Evolutionary conservation across 1,140 invertebrate genomes (phyloP).

Genomic region (Hydropsyche tenuis): DNA sequence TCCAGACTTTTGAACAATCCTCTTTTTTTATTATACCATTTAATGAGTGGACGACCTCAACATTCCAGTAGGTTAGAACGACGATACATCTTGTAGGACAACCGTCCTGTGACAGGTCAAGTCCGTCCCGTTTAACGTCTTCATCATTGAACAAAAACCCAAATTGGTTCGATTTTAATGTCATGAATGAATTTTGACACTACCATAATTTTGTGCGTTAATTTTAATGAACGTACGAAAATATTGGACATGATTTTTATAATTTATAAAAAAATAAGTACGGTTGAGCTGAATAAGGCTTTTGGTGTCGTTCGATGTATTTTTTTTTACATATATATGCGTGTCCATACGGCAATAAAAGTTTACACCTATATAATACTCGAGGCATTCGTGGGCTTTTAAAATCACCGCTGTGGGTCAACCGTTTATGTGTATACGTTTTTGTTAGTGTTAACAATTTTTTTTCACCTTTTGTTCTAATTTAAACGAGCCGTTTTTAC

Average conservation of each 20-base stretch:
- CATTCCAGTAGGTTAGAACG: constrained; percentile 34
- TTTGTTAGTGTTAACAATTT: constrained; percentile 39
- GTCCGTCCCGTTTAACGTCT: constrained; percentile 9
- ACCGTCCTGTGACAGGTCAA: constrained; percentile 36
- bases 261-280: too few species aligned
- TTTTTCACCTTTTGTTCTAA: constrained; percentile 44
- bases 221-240: too few species aligned
- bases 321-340: background rate
- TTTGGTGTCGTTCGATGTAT: too few species aligned
- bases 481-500: constrained; percentile 49
- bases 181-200: too few species aligned
- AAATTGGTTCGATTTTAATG: too few species aligned
- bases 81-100: constrained; percentile 38
- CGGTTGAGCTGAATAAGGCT: too few species aligned
- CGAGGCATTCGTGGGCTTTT: constrained; percentile 44
- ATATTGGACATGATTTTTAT: too few species aligned
- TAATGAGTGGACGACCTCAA: constrained; percentile 38
- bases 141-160: constrained; percentile 4
- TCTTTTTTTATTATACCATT: constrained; percentile 14
- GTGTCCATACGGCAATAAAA: background rate
- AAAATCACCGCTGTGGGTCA: constrained; percentile 49
- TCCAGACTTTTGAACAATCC: background rate
- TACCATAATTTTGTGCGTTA: too few species aligned
- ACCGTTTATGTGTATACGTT: constrained; percentile 43
- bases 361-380: background rate